phyloP scores from a whole-genome alignment of 2,888 invertebrate genomes.

The Eupithecia dodoneata region DNA sequence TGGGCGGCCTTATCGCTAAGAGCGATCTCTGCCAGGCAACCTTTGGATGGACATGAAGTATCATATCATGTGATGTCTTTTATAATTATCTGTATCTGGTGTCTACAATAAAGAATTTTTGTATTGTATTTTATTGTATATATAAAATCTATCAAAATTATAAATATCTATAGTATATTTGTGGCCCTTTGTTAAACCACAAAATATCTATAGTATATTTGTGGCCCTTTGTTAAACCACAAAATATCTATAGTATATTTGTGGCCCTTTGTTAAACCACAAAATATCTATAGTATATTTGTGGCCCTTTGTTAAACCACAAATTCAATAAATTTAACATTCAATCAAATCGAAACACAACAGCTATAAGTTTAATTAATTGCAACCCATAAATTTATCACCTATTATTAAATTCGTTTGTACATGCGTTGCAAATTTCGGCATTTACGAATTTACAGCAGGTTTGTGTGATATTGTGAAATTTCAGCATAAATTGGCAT shows the following conservation, averaged over 20 bases:
- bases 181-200: not conserved
- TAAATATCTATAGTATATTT: too few relatives aligned
- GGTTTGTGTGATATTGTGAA: not conserved
- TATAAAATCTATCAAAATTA: not conserved
- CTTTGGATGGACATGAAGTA: too few relatives aligned
- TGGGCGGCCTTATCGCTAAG: too few relatives aligned
- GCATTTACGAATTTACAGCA: not conserved
- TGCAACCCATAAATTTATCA: not conserved
- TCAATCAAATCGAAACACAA: not conserved
- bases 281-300: not conserved
- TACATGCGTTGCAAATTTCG: not conserved
- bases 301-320: not conserved
- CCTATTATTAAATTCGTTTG: not conserved
- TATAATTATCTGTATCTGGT: too few relatives aligned
- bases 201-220: not conserved
- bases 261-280: not conserved
- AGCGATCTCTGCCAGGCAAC: too few relatives aligned
- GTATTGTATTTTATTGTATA: not conserved
- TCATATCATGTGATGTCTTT: too few relatives aligned
- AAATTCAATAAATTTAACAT: not conserved
- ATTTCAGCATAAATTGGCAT: constrained; percentile 2
- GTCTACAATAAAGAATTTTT: too few relatives aligned
- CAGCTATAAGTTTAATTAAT: not conserved
- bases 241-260: not conserved
- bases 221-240: not conserved